These are phyloP conservation scores for Drosophila neonasuta DNA, from an alignment of 2,888 invertebrate species.

Conservation along the genomic window DNA sequence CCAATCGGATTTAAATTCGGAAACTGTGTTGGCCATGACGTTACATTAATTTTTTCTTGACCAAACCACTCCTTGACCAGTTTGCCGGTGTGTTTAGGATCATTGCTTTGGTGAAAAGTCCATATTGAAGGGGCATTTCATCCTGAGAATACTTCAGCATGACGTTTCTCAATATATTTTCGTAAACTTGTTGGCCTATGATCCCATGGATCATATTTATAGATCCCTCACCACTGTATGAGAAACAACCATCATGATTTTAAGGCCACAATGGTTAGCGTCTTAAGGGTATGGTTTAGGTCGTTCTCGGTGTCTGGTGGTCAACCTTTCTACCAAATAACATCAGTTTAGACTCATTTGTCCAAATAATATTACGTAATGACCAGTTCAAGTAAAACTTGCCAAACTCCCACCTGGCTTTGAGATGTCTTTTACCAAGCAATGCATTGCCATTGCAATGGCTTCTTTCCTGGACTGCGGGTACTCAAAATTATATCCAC, in stretches of 20 bases:
- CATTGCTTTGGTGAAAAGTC: conserved; percentile 1
- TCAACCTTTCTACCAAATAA: conserved; percentile 8
- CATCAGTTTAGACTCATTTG: conserved; percentile 8
- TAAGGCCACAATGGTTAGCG: conserved; percentile 45
- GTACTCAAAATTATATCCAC: too few relatives aligned
- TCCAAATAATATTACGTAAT: conserved; percentile 10
- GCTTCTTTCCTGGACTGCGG: neutral
- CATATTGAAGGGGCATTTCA: neutral
- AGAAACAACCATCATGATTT: conserved; percentile 43
- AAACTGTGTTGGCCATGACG: neutral
- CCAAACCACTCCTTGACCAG: neutral
- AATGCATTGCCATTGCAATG: too few relatives aligned
- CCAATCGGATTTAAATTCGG: neutral
- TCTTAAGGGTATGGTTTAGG: conserved; percentile 40
- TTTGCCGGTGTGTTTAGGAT: neutral
- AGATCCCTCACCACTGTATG: conserved; percentile 41
- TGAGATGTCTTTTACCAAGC: neutral
- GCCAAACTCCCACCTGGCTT: neutral
- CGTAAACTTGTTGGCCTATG: conserved; percentile 37
- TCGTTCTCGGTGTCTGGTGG: conserved; percentile 30
- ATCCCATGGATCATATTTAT: conserved; percentile 39
- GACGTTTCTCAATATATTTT: neutral
- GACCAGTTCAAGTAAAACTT: conserved; percentile 2
- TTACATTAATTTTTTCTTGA: neutral
- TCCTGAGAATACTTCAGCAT: neutral